Percentiles rank a stretch among this genome's conserved stretches.
Conservation (phyloP, 2,797 vertebrate genomes). For the Smutsia gigantea region DNA sequence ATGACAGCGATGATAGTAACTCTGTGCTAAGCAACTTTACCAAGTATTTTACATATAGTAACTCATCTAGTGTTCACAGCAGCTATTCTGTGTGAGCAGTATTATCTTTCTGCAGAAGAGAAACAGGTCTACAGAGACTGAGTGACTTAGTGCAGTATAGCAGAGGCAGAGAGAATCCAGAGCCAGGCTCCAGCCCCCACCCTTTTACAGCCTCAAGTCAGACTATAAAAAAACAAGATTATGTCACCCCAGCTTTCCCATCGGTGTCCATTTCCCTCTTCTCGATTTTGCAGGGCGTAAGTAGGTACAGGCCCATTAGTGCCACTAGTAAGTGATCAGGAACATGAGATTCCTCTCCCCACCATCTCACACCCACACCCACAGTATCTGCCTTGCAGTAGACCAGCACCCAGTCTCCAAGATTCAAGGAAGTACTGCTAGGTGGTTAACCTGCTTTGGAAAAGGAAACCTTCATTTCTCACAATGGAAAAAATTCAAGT, state of each 20-base stretch:
- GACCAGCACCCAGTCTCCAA: not conserved
- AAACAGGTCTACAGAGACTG: not conserved
- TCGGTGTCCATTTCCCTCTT: not conserved
- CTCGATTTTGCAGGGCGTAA: not conserved
- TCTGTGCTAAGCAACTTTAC: not conserved
- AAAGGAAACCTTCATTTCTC: not conserved
- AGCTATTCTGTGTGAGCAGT: not conserved
- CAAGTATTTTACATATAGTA: not conserved
- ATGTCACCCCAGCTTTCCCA: not conserved
- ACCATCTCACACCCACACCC: not conserved
- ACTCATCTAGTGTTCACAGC: not conserved
- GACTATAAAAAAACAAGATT: not conserved
- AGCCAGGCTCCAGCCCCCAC: not conserved
- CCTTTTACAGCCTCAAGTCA: not conserved
- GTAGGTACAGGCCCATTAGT: not conserved
- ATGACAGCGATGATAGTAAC: not conserved
- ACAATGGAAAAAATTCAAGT: not conserved
- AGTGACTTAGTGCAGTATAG: not conserved
- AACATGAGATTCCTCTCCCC: not conserved
- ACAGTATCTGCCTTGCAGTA: not conserved
- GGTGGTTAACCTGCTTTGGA: not conserved
- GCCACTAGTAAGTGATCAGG: not conserved
- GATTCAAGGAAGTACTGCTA: not conserved
- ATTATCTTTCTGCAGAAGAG: not conserved
- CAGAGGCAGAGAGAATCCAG: not conserved